Conservation (phyloP, 2,888 invertebrate genomes). For the Cosmorhoe ocellata region DNA sequence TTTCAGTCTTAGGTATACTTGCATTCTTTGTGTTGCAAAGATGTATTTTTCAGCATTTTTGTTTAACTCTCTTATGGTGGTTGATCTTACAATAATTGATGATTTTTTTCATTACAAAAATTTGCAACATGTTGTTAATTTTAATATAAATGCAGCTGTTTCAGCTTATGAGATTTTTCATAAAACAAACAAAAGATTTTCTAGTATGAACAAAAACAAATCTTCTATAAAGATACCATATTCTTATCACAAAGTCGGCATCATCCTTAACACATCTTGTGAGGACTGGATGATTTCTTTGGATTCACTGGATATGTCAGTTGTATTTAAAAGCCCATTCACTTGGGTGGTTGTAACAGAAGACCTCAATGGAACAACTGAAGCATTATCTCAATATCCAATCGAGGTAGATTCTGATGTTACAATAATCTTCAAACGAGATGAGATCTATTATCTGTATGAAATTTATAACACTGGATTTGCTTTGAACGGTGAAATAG, state of each 20-base stretch:
- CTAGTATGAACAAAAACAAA: conserved; percentile 25
- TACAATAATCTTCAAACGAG: conserved; percentile 48
- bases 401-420: conserved; percentile 76
- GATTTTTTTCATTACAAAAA: conserved; percentile 59
- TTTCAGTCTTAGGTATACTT: background rate
- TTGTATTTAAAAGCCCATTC: conserved; percentile 49
- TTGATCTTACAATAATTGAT: conserved; percentile 31
- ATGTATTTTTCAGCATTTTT: conserved; percentile 22
- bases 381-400: conserved; percentile 54
- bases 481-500: conserved; percentile 74
- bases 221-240: conserved; percentile 26
- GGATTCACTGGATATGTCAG: conserved; percentile 26
- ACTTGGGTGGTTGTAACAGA: conserved; percentile 64
- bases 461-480: conserved; percentile 82
- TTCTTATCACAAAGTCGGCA: conserved; percentile 45
- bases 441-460: conserved; percentile 51
- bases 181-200: conserved; percentile 40
- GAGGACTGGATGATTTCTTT: conserved; percentile 51
- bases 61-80: conserved; percentile 19
- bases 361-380: conserved; percentile 40
- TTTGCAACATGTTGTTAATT: conserved; percentile 46
- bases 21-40: conserved; percentile 1
- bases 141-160: conserved; percentile 32
- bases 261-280: conserved; percentile 57
- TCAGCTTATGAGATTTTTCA: conserved; percentile 47